Conservation (phyloP, 1,140 invertebrate species). For the Dryas iulia region DNA sequence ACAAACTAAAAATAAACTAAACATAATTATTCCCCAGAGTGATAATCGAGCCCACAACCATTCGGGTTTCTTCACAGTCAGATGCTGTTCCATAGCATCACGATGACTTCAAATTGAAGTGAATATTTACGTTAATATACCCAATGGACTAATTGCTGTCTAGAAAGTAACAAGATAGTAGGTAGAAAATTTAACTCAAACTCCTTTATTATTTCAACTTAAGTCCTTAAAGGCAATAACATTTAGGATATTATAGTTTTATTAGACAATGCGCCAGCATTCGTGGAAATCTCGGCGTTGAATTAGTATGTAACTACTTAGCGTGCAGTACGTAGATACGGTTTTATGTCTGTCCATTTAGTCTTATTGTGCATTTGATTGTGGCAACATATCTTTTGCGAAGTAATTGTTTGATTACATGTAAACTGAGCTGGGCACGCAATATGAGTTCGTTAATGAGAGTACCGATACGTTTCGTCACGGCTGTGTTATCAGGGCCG, state of each 20-base stretch:
- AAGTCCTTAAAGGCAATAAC: background rate
- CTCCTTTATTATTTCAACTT: background rate
- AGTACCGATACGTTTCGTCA: slow-evolving; percentile 71
- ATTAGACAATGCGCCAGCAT: background rate
- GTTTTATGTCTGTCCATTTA: slow-evolving; percentile 26
- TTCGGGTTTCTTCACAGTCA: too few species aligned
- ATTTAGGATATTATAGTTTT: background rate
- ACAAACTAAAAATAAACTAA: too few species aligned
- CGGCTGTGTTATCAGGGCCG: slow-evolving; percentile 71
- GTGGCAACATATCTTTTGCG: slow-evolving; percentile 30
- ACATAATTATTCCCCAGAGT: too few species aligned
- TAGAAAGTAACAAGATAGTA: too few species aligned
- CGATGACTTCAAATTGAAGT: too few species aligned
- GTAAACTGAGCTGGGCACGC: slow-evolving; percentile 68
- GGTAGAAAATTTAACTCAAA: too few species aligned
- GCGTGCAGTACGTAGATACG: slow-evolving; percentile 31
- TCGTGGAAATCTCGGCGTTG: slow-evolving; percentile 22
- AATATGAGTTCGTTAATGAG: slow-evolving; percentile 68
- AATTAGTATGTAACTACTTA: slow-evolving; percentile 27
- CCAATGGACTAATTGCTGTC: too few species aligned
- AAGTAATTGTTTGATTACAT: slow-evolving; percentile 72
- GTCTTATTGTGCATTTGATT: slow-evolving; percentile 18
- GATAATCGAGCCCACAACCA: too few species aligned
- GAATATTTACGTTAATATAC: too few species aligned
- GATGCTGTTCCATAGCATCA: too few species aligned